These are phyloP conservation scores for Eremophila alpestris DNA, from an alignment of 2,797 vertebrate genomes.

Conservation along the genomic window DNA sequence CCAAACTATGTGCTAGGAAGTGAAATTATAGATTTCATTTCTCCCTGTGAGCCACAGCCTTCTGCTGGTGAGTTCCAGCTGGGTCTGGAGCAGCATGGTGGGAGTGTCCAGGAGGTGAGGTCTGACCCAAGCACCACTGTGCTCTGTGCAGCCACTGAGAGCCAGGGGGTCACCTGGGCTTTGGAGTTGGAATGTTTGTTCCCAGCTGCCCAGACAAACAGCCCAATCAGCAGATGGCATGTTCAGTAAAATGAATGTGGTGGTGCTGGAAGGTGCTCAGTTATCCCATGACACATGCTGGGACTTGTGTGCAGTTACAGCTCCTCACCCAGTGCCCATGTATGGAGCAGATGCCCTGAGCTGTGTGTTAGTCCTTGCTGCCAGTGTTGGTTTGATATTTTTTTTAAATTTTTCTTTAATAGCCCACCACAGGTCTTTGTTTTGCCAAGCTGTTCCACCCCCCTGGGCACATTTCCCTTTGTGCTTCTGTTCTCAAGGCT, in stretches of 20 bases:
- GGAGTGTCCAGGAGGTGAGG: neutral
- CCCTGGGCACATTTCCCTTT: neutral
- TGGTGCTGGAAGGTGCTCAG: neutral
- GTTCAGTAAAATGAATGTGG: neutral
- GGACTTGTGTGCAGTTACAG: neutral
- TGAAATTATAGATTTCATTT: neutral
- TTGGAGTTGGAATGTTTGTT: neutral
- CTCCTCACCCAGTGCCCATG: neutral
- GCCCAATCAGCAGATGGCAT: neutral
- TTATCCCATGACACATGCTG: neutral
- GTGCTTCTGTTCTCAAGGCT: neutral
- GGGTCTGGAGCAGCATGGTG: rapidly evolving
- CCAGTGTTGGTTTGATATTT: neutral
- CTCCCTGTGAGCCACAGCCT: neutral
- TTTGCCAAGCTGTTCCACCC: neutral
- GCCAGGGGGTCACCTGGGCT: neutral
- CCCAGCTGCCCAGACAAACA: neutral
- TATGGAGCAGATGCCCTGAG: neutral
- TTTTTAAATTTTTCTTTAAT: neutral
- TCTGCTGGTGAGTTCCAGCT: neutral
- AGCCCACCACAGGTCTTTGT: neutral
- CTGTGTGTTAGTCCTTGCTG: neutral
- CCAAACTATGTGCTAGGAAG: neutral
- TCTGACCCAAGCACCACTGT: rapidly evolving
- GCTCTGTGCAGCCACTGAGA: neutral